Conservation (phyloP, 1,140 invertebrate genomes). For the Chelonus insularis region DNA sequence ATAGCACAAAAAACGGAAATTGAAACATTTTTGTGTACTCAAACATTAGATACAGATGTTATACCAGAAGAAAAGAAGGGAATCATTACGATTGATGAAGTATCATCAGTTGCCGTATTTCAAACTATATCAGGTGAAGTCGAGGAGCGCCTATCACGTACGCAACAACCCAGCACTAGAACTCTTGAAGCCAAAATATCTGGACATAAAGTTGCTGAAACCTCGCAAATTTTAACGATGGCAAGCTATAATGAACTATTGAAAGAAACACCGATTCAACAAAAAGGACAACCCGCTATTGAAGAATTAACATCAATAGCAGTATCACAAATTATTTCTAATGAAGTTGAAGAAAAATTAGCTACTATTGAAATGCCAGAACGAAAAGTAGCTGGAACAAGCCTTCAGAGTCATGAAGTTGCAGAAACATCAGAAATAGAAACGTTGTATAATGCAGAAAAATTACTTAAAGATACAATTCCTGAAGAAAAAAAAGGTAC, state of each 20-base stretch:
- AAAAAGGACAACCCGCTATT: conserved; percentile 32
- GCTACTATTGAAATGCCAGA: conserved; percentile 31
- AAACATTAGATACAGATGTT: too few relatives aligned
- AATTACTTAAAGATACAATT: conserved; percentile 22
- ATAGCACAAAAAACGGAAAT: conserved; percentile 43
- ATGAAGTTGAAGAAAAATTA: conserved; percentile 37
- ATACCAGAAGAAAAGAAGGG: conserved; percentile 36
- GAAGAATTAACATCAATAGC: conserved; percentile 34
- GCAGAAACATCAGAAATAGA: conserved; percentile 40
- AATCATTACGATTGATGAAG: conserved; percentile 39
- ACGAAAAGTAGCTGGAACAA: conserved; percentile 29
- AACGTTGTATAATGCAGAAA: conserved; percentile 29
- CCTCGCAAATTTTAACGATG: conserved; percentile 41
- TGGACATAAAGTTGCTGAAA: conserved; percentile 47
- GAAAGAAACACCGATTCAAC: too few relatives aligned
- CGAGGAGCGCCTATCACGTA: conserved; percentile 34
- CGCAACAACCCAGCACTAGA: conserved; percentile 36
- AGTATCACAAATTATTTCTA: conserved; percentile 32
- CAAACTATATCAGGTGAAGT: conserved; percentile 41
- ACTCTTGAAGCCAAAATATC: conserved; percentile 38
- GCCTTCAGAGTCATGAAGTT: conserved; percentile 35
- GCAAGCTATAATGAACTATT: conserved; percentile 36
- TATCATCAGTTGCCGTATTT: conserved; percentile 38
- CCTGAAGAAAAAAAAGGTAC: conserved; percentile 31
- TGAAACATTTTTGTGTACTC: conserved; percentile 37